Evolutionary conservation across 2,113 vertebrate genomes (phyloP), one percentile per base, ranked within the genome.

Genomic region (Alaudala cheleensis): DNA sequence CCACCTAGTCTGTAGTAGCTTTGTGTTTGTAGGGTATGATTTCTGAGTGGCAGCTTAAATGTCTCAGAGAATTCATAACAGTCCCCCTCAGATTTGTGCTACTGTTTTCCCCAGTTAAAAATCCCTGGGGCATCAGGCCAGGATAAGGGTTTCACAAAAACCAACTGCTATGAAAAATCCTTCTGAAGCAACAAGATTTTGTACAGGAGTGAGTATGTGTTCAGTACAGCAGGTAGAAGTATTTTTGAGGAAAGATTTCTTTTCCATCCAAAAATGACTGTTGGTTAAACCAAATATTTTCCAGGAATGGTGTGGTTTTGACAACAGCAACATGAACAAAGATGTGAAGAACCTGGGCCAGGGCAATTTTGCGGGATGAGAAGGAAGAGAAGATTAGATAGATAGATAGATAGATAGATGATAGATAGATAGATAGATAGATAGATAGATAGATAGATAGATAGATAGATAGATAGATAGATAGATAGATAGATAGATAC

Each of bases 101-200:
- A 25, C 14, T 70, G 1, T 82, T 80, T 76, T 82, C 34, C 21
- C 14, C 34, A 39, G 2, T 45, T 84, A 61, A 86, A 89, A 72
- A 37, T 37, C 76, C 51, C 6, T 0, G 0, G 29, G 12, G 19
- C 45, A 39, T 24, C 37, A 62, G 26, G 18, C 26, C 7, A 51
- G 14, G 57, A 47, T 1, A 0, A 89, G 11, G 6, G 15, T 76
- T 37, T 84, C 23, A 33, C 15, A 42, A 78, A 33, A 40, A 45
- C 10, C 0, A 1, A 2, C 44, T 37, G n/a, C 49, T 2, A 1
- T 0, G 1, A 70, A 57, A 2, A 3, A 34, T 62, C 13, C 24
- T 61, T 64, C 23, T 33, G 39, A 56, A 86, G 12, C 0, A 2
- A 40, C 18, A 3, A 14, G 5, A 15, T 22, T 28, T 9, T 56